These are phyloP conservation scores for Invenusta paracnida DNA, from an alignment of 2,888 invertebrate genomes.

Conservation along the genomic window DNA sequence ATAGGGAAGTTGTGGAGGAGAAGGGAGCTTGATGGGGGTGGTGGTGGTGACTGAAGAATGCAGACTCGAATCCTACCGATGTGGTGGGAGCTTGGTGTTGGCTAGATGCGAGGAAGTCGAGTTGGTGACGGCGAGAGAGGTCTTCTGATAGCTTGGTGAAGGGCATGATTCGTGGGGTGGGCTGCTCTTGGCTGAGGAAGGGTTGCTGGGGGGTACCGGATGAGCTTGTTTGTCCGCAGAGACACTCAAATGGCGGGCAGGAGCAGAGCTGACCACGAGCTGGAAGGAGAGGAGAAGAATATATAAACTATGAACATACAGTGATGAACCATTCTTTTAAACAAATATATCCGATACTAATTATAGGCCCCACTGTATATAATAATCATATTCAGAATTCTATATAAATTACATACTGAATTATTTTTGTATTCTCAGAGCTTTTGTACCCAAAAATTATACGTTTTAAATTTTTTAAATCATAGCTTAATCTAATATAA, in stretches of 20 bases:
- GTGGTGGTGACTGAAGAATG: neutral
- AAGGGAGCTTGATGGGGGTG: neutral
- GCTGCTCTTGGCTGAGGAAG: neutral
- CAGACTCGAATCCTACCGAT: neutral
- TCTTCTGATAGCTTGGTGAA: slow-evolving; percentile 32
- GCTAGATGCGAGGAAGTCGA: neutral
- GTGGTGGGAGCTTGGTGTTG: neutral
- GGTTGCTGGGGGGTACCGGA: neutral
- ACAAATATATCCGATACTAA: too few relatives aligned
- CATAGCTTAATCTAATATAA: too few relatives aligned
- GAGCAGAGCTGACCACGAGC: neutral
- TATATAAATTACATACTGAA: neutral
- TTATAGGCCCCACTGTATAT: too few relatives aligned
- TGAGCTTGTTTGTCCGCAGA: neutral
- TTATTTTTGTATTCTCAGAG: too few relatives aligned
- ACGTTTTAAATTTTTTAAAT: too few relatives aligned
- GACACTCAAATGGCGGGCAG: slow-evolving; percentile 27
- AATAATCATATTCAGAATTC: neutral
- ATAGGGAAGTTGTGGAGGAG: neutral
- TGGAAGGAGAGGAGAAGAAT: neutral
- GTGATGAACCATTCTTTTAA: too few relatives aligned
- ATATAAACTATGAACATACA: neutral
- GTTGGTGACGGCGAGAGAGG: slow-evolving; percentile 1
- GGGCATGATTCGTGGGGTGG: neutral
- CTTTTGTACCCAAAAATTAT: too few relatives aligned